phyloP scores from a whole-genome alignment of 2,888 invertebrate genomes.

The Polydrusus tereticollis region DNA sequence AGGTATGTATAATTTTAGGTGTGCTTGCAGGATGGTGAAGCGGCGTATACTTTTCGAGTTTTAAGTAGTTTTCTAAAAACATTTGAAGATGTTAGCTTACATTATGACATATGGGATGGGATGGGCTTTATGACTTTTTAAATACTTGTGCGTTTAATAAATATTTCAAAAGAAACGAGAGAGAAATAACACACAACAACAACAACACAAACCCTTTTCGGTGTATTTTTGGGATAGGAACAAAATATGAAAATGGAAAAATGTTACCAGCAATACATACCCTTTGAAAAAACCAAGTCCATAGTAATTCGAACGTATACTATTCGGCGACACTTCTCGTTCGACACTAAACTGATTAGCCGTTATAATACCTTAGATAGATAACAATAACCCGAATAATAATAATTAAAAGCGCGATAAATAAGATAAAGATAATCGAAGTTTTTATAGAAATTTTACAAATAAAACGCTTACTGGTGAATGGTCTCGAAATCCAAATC shows the following conservation, averaged over 20 bases:
- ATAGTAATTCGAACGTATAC: neutral
- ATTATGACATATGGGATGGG: too few relatives aligned
- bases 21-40: too few relatives aligned
- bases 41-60: too few relatives aligned
- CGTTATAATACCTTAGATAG: slow-evolving; percentile 26
- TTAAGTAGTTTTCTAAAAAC: too few relatives aligned
- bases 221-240: too few relatives aligned
- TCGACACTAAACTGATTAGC: slow-evolving; percentile 31
- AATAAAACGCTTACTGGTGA: slow-evolving; percentile 55
- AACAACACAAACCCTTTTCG: too few relatives aligned
- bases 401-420: slow-evolving; percentile 27
- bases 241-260: neutral
- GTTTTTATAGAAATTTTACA: slow-evolving; percentile 47
- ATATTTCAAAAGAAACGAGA: too few relatives aligned
- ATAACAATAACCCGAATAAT: slow-evolving; percentile 38
- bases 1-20: too few relatives aligned
- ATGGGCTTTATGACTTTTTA: too few relatives aligned
- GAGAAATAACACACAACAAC: too few relatives aligned
- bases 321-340: slow-evolving; percentile 8
- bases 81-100: too few relatives aligned
- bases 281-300: neutral
- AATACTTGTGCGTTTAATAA: too few relatives aligned
- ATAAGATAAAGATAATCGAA: slow-evolving; percentile 34
- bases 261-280: neutral
- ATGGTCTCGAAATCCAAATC: slow-evolving; percentile 65